Percentiles rank a stretch among this genome's conserved stretches.
Conservation (phyloP, 2,888 invertebrate species). For the Chirona hameri region DNA sequence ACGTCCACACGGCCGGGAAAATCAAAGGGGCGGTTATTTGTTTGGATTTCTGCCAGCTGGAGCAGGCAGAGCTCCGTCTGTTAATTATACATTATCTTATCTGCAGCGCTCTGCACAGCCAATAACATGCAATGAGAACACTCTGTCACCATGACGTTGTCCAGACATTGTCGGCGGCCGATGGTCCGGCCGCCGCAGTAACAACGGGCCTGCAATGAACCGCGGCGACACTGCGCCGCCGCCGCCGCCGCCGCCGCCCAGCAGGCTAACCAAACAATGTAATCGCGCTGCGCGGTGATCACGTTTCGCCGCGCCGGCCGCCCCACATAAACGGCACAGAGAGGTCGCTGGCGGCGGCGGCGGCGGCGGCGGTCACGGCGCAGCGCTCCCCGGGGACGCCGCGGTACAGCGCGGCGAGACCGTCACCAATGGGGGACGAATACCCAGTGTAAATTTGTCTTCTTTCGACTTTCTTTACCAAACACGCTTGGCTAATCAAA, state of each 20-base stretch:
- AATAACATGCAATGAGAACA: constrained; percentile 1
- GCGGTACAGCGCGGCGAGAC: too few relatives aligned
- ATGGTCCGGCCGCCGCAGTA: neutral
- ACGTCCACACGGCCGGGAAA: neutral
- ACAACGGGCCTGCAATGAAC: constrained; percentile 1
- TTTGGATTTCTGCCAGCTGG: constrained; percentile 5
- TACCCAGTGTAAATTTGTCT: too few relatives aligned
- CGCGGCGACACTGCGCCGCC: neutral
- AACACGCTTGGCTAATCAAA: too few relatives aligned
- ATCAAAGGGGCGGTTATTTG: constrained; percentile 12
- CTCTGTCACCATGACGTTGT: neutral
- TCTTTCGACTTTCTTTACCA: too few relatives aligned
- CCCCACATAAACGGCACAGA: neutral
- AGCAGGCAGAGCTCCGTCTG: neutral
- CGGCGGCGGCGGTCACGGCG: neutral
- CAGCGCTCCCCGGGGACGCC: neutral
- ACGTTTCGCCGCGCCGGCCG: neutral
- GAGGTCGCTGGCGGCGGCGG: neutral
- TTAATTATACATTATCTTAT: constrained; percentile 28
- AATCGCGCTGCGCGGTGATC: neutral
- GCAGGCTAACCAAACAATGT: constrained; percentile 12
- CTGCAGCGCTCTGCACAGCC: constrained; percentile 1
- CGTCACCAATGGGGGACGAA: too few relatives aligned
- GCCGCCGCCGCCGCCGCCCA: neutral
- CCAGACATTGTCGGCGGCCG: constrained; percentile 9